Base-by-base conservation (phyloP, 2,797 vertebrate species). In the Parauchenoglanis ngamensis region DNA sequence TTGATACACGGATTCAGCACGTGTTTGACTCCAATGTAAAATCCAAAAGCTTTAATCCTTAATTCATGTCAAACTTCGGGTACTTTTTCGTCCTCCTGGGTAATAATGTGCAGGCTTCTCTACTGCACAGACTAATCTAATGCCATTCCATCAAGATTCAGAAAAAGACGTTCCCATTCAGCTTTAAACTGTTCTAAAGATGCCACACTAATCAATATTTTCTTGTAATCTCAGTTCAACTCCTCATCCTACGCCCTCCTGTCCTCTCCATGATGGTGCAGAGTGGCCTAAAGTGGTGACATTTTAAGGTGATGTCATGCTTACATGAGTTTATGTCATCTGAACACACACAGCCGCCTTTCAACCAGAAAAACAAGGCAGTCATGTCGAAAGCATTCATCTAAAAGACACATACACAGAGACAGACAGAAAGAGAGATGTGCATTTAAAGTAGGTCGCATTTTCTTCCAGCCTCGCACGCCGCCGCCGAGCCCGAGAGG, bases 281-380 rank as follows among this genome's bases (percentile, higher is more conserved):
- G 61, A 65, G 49, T 28, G 63, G 21, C 31, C 23, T 25, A 49
- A 54, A 79, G 75, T 68, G 75, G 49, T 7, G 21, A 15, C 54
- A 85, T 65, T 56, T 28, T 56, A 79, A 56, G 28, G 19, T 52
- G 72, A 78, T 56, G 40, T 67, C 46, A 67, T 85, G 59, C 75
- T 56, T n/a, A 85, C 46, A n/a, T 17, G 61, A 57, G 75, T 77
- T 78, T 57, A 44, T 56, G 82, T 70, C 67, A 84, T 84, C n/a
- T 13, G 7, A 57, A 65, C 70, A 46, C 70, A 46, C 78, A 68
- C 67, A 87, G 68, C 40, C 44, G 70, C 83, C 70, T 72, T 77
- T 76, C 67, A 79, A n/a, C 63, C 23, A n/a, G 40, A 68, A 40
- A 54, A 83, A 75, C 79, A 63, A 73, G 25, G 86, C 63, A 73